Percentiles rank a stretch among this genome's conserved stretches.
phyloP scores from a whole-genome alignment of 2,797 vertebrate genomes.

The Tarsius wallacei region DNA sequence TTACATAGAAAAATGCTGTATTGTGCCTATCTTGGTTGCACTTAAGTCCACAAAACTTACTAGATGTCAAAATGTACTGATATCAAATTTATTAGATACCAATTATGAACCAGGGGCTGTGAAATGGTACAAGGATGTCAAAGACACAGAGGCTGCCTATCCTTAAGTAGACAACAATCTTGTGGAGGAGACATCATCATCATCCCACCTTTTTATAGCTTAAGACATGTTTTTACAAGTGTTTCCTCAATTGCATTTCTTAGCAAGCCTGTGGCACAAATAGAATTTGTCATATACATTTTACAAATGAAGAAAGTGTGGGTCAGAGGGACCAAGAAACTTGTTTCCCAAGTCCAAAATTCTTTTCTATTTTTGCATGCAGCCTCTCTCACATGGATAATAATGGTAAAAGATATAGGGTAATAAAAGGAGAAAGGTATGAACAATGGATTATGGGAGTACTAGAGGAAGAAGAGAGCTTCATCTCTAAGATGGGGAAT shows the following conservation, averaged over 20 bases:
- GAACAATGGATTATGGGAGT: background rate
- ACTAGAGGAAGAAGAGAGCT: background rate
- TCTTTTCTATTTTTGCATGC: background rate
- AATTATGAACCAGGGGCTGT: background rate
- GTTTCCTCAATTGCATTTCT: conserved; percentile 45
- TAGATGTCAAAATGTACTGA: background rate
- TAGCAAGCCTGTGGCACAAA: conserved; percentile 9
- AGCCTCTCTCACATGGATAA: background rate
- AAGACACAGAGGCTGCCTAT: background rate
- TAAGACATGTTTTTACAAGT: background rate
- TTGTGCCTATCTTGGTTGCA: background rate
- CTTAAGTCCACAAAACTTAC: conserved; percentile 37
- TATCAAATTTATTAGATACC: background rate
- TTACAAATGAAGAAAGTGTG: conserved; percentile 40
- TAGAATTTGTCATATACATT: background rate
- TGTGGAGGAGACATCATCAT: background rate
- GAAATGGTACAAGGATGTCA: background rate
- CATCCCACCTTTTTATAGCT: background rate
- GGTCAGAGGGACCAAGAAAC: background rate
- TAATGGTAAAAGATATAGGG: background rate
- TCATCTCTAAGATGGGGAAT: background rate
- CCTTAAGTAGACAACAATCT: background rate
- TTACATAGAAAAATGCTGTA: background rate
- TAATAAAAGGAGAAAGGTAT: background rate
- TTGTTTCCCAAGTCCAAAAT: background rate